A percentile compares a stretch with the other conserved stretches of the same genome.
Conservation (phyloP, 2,888 invertebrate genomes). For the Chromoteleia sp. region DNA sequence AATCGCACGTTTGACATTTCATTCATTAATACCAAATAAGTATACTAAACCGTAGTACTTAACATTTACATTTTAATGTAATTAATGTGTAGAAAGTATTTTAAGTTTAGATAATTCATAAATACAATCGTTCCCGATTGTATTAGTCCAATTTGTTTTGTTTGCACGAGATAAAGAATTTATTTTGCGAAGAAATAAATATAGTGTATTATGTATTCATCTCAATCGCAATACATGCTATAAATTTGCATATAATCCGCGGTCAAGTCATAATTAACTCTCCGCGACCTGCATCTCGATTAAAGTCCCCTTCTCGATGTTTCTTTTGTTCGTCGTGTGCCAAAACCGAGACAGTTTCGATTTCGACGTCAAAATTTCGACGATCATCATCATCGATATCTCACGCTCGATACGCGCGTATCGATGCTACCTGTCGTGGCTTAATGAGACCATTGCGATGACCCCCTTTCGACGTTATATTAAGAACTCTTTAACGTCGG, state of each 20-base stretch:
- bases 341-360: conserved; percentile 22
- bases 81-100: no score
- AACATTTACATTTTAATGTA: no score
- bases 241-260: not conserved
- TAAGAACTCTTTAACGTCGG: conserved; percentile 60
- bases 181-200: no score
- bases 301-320: conserved; percentile 2
- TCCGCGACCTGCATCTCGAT: conserved; percentile 29
- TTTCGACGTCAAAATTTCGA: conserved; percentile 38
- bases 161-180: no score
- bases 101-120: no score
- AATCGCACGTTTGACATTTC: no score
- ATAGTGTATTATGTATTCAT: no score
- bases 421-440: conserved; percentile 58
- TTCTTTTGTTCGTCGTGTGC: conserved; percentile 28
- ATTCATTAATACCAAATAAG: no score
- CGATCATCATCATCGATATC: conserved; percentile 35
- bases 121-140: no score
- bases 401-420: not conserved
- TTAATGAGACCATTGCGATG: conserved; percentile 64
- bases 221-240: no score
- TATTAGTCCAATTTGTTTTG: no score
- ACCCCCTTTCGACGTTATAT: conserved; percentile 69
- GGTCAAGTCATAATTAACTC: conserved; percentile 36
- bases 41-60: no score